Evolutionary conservation across 2,797 vertebrate genomes (phyloP).

Genomic region (Enteromius treurensis): DNA sequence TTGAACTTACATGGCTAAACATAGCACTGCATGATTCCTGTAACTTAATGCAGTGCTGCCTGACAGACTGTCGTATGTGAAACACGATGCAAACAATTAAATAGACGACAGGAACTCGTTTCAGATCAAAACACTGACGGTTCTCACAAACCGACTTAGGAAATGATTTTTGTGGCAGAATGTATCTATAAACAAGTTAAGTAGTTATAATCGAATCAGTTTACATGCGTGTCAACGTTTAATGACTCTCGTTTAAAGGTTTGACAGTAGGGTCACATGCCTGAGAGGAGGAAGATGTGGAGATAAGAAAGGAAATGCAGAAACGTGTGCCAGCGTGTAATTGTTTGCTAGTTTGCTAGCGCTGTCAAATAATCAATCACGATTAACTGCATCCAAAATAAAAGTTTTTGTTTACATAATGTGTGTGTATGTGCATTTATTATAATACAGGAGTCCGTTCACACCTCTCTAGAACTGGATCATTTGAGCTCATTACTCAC

Average conservation of each 20-base stretch:
- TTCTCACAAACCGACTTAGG: constrained; percentile 24
- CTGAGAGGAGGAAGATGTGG: not conserved
- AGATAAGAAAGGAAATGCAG: constrained; percentile 11
- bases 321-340: not conserved
- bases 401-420: too few relatives aligned
- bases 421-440: too few relatives aligned
- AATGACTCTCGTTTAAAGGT: not conserved
- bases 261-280: not conserved
- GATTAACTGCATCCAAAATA: too few relatives aligned
- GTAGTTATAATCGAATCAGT: constrained; percentile 20
- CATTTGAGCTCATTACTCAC: not conserved
- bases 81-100: constrained; percentile 30
- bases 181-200: not conserved
- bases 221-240: constrained; percentile 1
- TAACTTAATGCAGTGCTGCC: constrained; percentile 16
- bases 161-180: constrained; percentile 32
- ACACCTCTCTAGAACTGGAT: not conserved
- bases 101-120: not conserved
- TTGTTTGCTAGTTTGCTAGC: not conserved
- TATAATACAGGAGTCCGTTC: not conserved
- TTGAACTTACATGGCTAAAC: constrained; percentile 20
- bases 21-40: constrained; percentile 26
- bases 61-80: constrained; percentile 31
- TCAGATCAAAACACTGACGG: constrained; percentile 45
- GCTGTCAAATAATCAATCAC: too few relatives aligned